Base-by-base conservation (phyloP, 2,797 vertebrate genomes). In the Aselliscus stoliczkanus region DNA sequence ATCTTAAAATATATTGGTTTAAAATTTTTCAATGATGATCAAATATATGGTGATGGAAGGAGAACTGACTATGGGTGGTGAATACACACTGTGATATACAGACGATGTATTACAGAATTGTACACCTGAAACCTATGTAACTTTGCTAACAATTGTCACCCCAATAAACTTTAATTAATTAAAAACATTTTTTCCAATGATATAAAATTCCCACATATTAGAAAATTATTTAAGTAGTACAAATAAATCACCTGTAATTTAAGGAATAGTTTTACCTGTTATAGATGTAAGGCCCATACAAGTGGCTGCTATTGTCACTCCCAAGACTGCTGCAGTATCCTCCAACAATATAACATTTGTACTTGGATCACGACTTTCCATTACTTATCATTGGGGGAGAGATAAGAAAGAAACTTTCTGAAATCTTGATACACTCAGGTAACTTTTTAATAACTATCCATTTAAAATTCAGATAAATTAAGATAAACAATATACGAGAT, bases 261-360 rank as follows among this genome's bases (percentile, higher is more conserved):
- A 50, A 58, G 64, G 88, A 93, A 80, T 18, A 67, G 69, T 98
- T 98, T 98, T 98, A 99, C 99, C 99, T 98, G 99, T 99, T 90
- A 99, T 86, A 34, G 99, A 99, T 14, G 99, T 99, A 94, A 99
- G 99, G 10, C 99, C 99, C 99, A 99, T 99, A 96, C 99, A 99
- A 76, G 99, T 98, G 37, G 99, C 98, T 90, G 99, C 99, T 96
- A 99, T 86, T 1, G 98, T 98, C 93, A 99, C 99, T 4, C 99
- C 99, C 76, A 99, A 97, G 37, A 99, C 99, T 60, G 99, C 99
- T 42, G 99, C 99, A 86, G 99, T 98, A 34, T 99, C 99, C 97
- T 99, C 99, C 98, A 99, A 97, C 86, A 99, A 98, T 64, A 99
- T 99, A 34, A 99, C 99, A 5, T 99, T 99, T 4, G 99, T 99